phyloP scores from a whole-genome alignment of 2,113 vertebrate genomes.

The Genyomyrus donnyi region DNA sequence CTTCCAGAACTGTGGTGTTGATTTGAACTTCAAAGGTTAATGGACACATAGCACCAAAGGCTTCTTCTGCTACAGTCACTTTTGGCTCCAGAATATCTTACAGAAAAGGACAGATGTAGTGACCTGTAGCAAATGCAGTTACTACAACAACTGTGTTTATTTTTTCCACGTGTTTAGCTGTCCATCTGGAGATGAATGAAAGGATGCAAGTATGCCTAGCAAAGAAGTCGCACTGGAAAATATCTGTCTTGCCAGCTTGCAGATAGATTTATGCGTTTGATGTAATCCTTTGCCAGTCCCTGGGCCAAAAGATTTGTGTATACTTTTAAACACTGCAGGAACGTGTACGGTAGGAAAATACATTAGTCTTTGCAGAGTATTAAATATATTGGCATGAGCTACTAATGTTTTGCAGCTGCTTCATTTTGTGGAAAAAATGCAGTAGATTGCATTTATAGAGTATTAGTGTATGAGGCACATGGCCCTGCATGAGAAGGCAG shows the following conservation, averaged over 20 bases:
- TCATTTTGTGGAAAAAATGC: not conserved
- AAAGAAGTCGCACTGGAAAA: not conserved
- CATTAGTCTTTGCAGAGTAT: not conserved
- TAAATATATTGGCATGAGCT: not conserved
- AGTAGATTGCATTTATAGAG: not conserved
- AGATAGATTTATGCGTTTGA: not conserved
- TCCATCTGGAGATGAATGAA: not conserved
- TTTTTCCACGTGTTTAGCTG: not conserved
- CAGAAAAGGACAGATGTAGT: not conserved
- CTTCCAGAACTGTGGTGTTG: not conserved
- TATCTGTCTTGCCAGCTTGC: not conserved
- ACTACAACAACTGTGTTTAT: not conserved
- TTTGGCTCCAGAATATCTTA: not conserved
- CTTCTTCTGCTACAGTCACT: not conserved
- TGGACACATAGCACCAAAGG: not conserved
- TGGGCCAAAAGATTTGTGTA: not conserved
- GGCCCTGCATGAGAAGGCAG: not conserved
- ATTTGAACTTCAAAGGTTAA: not conserved
- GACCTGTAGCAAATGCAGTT: not conserved
- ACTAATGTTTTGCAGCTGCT: not conserved
- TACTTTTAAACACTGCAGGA: not conserved
- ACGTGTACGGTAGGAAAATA: not conserved
- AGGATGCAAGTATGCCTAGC: not conserved
- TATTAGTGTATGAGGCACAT: not conserved
- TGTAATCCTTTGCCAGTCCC: not conserved